Percentiles rank a stretch among this genome's conserved stretches.
Conservation (phyloP, 2,888 invertebrate species). For the Coelogynopora nodosa region DNA sequence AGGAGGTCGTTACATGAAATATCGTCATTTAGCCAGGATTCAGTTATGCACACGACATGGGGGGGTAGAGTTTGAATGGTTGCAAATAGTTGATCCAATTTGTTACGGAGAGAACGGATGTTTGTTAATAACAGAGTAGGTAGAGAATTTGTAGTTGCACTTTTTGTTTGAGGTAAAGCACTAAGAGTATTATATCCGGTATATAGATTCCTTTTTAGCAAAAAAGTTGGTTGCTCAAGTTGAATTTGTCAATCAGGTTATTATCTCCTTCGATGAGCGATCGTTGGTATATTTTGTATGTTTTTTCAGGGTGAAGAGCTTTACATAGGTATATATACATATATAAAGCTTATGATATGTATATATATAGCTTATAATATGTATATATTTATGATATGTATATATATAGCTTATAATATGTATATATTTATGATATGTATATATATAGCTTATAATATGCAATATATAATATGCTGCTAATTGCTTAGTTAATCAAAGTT, state of each 20-base stretch:
- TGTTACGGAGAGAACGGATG: slow-evolving; percentile 19
- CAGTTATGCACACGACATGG: slow-evolving; percentile 10
- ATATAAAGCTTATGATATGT: no score
- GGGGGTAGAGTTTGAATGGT: background rate
- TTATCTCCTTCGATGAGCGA: slow-evolving; percentile 24
- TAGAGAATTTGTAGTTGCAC: background rate
- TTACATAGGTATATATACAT: no score
- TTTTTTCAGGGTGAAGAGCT: slow-evolving; percentile 18
- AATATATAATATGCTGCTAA: no score
- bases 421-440: no score
- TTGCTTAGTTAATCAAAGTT: no score
- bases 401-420: no score
- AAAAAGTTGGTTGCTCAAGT: slow-evolving; percentile 8
- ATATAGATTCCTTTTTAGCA: slow-evolving; percentile 17
- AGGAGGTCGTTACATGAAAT: slow-evolving; percentile 23
- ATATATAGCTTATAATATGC: no score
- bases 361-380: no score
- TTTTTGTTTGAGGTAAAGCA: slow-evolving; percentile 7
- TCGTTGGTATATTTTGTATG: slow-evolving; percentile 21
- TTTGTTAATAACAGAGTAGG: slow-evolving; percentile 11
- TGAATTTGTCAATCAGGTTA: slow-evolving; percentile 26
- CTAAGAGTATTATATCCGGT: background rate
- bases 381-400: no score
- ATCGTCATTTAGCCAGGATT: slow-evolving; percentile 18
- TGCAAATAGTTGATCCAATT: background rate